These are phyloP conservation scores for Leptosomus discolor DNA, from an alignment of 2,113 vertebrate species.

Conservation along the genomic window DNA sequence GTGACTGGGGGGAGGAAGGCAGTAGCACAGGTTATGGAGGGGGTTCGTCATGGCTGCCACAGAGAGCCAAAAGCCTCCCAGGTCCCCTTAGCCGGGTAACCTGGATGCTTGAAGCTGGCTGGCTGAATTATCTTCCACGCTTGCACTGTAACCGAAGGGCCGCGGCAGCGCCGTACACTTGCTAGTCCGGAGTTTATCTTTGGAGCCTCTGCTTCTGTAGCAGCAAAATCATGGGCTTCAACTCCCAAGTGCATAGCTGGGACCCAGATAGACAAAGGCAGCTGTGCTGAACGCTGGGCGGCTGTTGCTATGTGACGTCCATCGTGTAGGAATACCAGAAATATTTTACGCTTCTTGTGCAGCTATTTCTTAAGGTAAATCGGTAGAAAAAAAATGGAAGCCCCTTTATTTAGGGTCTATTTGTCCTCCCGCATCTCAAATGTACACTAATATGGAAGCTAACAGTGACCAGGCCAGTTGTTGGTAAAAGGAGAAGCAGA, in stretches of 20 bases:
- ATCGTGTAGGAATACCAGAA: neutral
- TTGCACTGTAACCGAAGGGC: neutral
- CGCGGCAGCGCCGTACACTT: neutral
- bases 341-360: neutral
- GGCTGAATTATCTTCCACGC: neutral
- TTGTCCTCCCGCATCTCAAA: neutral
- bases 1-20: neutral
- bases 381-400: neutral
- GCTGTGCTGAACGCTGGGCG: accelerated
- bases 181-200: neutral
- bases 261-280: neutral
- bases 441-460: neutral
- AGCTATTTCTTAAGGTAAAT: neutral
- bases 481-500: neutral
- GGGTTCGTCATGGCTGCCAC: neutral
- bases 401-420: neutral
- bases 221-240: neutral
- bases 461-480: neutral
- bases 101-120: neutral
- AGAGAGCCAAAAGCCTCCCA: neutral
- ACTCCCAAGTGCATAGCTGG: accelerated
- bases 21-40: neutral
- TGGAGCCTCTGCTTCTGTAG: neutral
- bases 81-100: neutral
- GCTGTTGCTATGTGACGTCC: neutral